Conservation (phyloP, 2,797 vertebrate genomes). For the Alouatta caraya region DNA sequence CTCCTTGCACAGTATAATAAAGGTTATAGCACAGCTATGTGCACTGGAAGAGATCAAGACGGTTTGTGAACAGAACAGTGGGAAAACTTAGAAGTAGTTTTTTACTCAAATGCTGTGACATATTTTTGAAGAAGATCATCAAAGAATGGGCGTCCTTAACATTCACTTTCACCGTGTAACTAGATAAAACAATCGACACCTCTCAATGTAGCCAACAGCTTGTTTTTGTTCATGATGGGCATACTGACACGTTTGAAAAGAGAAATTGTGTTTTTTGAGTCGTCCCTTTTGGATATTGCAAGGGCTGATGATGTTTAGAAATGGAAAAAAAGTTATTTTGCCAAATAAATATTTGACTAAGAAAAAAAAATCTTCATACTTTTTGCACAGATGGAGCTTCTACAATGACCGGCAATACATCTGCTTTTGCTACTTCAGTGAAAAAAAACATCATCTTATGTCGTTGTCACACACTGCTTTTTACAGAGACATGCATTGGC, state of each 20-base stretch:
- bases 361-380: not conserved
- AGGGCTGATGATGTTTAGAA: constrained; percentile 21
- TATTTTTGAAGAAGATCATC: not conserved
- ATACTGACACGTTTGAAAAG: constrained; percentile 8
- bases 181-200: not conserved
- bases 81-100: not conserved
- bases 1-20: not conserved
- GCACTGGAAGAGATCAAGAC: not conserved
- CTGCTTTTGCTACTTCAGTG: constrained; percentile 20
- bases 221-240: not conserved
- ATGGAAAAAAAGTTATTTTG: constrained; percentile 23
- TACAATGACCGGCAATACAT: constrained; percentile 16
- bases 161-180: not conserved
- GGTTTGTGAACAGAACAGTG: not conserved
- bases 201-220: not conserved
- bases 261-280: not conserved
- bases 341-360: constrained; percentile 48
- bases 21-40: not conserved
- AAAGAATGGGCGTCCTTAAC: not conserved
- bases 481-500: not conserved
- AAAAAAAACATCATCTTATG: constrained; percentile 15
- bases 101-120: not conserved
- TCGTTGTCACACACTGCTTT: not conserved
- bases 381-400: constrained; percentile 18
- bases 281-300: not conserved